Base-by-base conservation (phyloP, 1,140 invertebrate species). In the Lithobius niger region DNA sequence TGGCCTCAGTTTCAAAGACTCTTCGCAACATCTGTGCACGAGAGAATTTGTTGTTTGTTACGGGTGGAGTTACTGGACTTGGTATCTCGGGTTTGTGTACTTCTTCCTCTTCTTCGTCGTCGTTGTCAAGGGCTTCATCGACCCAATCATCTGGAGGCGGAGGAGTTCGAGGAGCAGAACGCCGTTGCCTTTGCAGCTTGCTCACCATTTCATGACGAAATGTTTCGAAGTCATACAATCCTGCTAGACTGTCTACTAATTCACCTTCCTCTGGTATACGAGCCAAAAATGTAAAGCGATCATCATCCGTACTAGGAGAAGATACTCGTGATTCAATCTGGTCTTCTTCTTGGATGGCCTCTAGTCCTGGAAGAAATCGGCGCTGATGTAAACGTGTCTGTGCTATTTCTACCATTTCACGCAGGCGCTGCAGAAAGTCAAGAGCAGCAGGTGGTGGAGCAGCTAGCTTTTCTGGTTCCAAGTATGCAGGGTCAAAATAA, bases 401-500 rank as follows among this genome's bases (percentile, higher is more conserved):
- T 1, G 87, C 86, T 36, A 88, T 82, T 18, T 83, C 74, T 58
- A 92, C 90, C 4, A 90, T 86, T 76, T 90, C 86, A 55, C 87
- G 77, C 53, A 92, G 89, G 74, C 88, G 88, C 0, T 80, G 74
- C 18, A 91, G 71, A 67, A 92, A 90, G 71, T 92, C 87, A 54
- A 89, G 69, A 21, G 86, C 86, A 24, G 85, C 86, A 57, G 85
- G 83, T 16, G 88, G 87, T 27, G 87, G 88, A 56, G 83, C 79
- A 84, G 89, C 69, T 61, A 91, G 71, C 24, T 88, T 65, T 64
- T 90, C 84, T 40, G 83, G 83, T 65, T 91, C 86, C 64, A 91
- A 89, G 64, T 88, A 89, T 1, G 86, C 84, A 1, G 86, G 86
- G 69, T 89, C 89, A 61, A 91, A 88, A 64, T 88, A 88, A 0